Evolutionary conservation across 35 echinoderm and acorn worm species (phyloP).

Genomic region (Lytechinus pictus): DNA sequence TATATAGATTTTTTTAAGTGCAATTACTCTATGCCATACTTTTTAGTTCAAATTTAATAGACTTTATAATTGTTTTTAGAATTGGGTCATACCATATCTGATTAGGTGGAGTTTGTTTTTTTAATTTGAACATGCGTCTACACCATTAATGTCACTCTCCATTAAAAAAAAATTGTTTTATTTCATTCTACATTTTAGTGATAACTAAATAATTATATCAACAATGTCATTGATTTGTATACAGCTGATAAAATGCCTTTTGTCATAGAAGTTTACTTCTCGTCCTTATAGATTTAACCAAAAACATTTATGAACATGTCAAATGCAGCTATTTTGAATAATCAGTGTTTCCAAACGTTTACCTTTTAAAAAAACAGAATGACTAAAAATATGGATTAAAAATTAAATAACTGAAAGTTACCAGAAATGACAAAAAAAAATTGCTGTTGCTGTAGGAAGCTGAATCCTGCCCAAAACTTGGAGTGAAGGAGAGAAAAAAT

Average conservation of each 20-base stretch:
- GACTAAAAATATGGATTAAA: too few species aligned
- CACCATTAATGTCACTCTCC: too few species aligned
- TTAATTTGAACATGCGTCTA: too few species aligned
- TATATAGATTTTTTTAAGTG: background rate
- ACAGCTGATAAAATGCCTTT: background rate
- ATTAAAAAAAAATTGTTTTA: too few species aligned
- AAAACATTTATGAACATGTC: background rate
- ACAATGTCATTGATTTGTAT: background rate
- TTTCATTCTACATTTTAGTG: background rate
- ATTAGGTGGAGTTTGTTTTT: too few species aligned
- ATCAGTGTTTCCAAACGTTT: background rate
- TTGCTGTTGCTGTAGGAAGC: too few species aligned
- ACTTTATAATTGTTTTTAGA: background rate
- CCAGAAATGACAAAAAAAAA: too few species aligned
- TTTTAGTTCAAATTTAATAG: background rate
- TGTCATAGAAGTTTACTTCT: background rate
- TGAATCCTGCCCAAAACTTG: too few species aligned
- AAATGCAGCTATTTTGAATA: background rate
- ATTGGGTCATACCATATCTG: background rate
- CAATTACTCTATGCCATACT: background rate
- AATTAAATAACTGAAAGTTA: too few species aligned
- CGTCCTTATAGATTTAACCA: background rate
- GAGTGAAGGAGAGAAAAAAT: too few species aligned
- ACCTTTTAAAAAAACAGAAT: too few species aligned
- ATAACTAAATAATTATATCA: background rate